Percentiles rank a stretch among this genome's conserved stretches.
Evolutionary conservation across 2,888 invertebrate genomes (phyloP).

Genomic region (Anticlea derivata): DNA sequence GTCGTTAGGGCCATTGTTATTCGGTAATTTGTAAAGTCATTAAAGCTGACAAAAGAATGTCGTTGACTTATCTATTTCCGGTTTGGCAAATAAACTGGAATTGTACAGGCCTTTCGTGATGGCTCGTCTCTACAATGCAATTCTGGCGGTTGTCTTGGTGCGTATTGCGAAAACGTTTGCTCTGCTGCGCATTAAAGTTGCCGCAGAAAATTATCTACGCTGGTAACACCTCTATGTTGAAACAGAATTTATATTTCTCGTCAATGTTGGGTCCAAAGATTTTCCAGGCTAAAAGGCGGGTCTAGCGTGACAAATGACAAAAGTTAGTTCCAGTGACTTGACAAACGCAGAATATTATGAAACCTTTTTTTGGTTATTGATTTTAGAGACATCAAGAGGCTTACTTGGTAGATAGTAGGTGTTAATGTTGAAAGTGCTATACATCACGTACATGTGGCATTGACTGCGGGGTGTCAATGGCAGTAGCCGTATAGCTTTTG

Average conservation of each 20-base stretch:
- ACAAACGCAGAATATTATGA: no score
- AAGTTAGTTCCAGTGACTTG: no score
- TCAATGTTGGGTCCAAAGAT: background rate
- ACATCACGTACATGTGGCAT: slow-evolving; percentile 38
- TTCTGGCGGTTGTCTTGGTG: slow-evolving; percentile 45
- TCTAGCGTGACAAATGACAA: no score
- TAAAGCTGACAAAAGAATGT: slow-evolving; percentile 32
- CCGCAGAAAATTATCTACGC: slow-evolving; percentile 59
- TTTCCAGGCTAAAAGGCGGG: no score
- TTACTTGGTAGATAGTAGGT: no score
- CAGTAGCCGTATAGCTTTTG: slow-evolving; percentile 37
- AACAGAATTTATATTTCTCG: slow-evolving; percentile 30
- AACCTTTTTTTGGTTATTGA: no score
- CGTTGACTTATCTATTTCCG: slow-evolving; percentile 6
- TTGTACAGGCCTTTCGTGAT: slow-evolving; percentile 5
- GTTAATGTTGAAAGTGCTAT: no score
- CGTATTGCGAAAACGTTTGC: slow-evolving; percentile 67
- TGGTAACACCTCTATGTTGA: slow-evolving; percentile 47
- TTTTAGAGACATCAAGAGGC: background rate
- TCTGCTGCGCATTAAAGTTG: slow-evolving; percentile 69
- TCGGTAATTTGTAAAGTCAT: slow-evolving; percentile 42
- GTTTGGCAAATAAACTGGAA: background rate
- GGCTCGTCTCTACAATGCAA: slow-evolving; percentile 17
- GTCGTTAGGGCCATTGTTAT: slow-evolving; percentile 42
- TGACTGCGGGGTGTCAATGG: slow-evolving; percentile 45